A percentile compares a stretch with the other conserved stretches of the same genome.
phyloP scores from a whole-genome alignment of 2,797 vertebrate genomes.

The Heliangelus exortis region DNA sequence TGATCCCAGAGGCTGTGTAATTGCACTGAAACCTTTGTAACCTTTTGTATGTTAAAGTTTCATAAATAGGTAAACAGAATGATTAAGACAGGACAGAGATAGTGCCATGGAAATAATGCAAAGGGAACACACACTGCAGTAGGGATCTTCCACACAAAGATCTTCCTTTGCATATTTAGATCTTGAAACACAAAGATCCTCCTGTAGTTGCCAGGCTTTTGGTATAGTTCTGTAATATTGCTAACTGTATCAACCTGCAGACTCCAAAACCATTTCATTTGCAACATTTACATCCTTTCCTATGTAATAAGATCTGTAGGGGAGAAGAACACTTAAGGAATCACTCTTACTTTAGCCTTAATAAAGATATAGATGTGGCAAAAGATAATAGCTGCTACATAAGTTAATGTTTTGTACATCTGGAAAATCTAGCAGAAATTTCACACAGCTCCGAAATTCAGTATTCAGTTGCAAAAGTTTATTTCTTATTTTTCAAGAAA shows the following conservation, averaged over 20 bases:
- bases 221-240: neutral
- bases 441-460: neutral
- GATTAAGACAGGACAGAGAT: neutral
- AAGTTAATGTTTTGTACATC: neutral
- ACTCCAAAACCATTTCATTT: neutral
- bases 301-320: neutral
- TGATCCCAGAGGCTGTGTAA: neutral
- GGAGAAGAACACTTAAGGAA: neutral
- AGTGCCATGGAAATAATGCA: neutral
- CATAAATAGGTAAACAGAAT: neutral
- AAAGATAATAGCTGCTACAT: neutral
- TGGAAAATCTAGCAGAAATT: neutral
- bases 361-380: neutral
- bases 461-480: neutral
- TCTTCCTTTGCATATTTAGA: neutral
- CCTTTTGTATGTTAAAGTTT: neutral
- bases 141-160: neutral
- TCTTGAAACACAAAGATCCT: neutral
- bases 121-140: accelerated
- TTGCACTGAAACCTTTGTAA: neutral
- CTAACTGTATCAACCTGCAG: neutral
- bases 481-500: neutral
- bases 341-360: neutral
- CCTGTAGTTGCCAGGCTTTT: neutral
- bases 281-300: neutral